Base-by-base conservation (phyloP, 1,140 invertebrate genomes). In the Triops cancriformis region DNA sequence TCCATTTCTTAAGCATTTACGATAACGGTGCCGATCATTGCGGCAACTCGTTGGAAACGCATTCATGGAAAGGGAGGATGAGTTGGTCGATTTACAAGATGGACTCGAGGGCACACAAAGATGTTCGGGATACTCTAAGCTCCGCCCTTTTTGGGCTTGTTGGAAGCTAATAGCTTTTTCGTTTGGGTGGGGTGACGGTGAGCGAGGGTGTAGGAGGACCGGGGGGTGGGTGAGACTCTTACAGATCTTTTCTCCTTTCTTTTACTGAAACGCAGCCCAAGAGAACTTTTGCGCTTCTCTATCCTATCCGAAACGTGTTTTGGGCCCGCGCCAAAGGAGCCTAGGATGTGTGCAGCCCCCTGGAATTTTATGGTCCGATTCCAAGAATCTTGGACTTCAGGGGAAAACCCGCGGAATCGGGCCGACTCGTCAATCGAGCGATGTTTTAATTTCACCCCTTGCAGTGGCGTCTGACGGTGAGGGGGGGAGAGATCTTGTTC, bases 111-210 rank as follows among this genome's bases (percentile, higher is more conserved):
- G 51, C 51, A 64, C 51, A 64, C 51, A 64, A 64, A 64, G 51
- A 64, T 64, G 51, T 64, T 64, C 31, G 14, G 51, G 51, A 64
- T 64, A 64, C 51, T 64, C 14, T 6, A 64, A 64, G 51, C 14
- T n/a, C 51, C 51, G 51, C n/a, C 51, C 51, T 23, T 64, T 64
- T 64, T 23, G 14, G 51, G 51, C 18, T 23, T 23, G 51, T 6
- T 64, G 51, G 2, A 64, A 64, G 51, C 51, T 64, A 64, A 64
- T 64, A 64, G 51, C 51, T 64, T 64, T 64, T 64, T 64, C 51
- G 31, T 37, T 37, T 37, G 31, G 7, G 7, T n/a, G 31, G 31
- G 31, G 31, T 37, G 31, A 37, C n/a, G n/a, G n/a, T n/a, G 31
- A 37, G 31, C 31, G 31, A 37, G 31, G 31, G 31, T 37, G 31